phyloP scores from a whole-genome alignment of 2,888 invertebrate genomes.

The Drosophila nigritarsus region DNA sequence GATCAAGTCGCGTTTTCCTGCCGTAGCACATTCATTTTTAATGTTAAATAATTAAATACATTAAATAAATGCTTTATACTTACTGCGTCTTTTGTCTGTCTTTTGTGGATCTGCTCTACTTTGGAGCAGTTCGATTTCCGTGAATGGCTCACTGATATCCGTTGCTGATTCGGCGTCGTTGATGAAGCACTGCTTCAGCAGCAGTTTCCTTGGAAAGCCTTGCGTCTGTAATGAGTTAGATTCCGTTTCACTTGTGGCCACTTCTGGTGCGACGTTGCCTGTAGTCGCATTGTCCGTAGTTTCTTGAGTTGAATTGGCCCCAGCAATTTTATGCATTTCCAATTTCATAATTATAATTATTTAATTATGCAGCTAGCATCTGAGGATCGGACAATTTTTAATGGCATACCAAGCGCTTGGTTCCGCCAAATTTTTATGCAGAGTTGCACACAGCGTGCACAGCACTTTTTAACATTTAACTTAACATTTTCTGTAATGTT shows the following conservation, averaged over 20 bases:
- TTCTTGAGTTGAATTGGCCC: not conserved
- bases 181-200: constrained; percentile 10
- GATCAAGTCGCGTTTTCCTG: constrained; percentile 76
- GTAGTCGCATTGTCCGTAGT: constrained; percentile 26
- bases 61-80: constrained; percentile 20
- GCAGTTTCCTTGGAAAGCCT: constrained; percentile 20
- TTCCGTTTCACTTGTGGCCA: not conserved
- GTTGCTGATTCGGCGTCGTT: constrained; percentile 38
- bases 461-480: not conserved
- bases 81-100: constrained; percentile 34
- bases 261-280: constrained; percentile 24
- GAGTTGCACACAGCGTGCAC: constrained; percentile 28
- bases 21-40: not conserved
- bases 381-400: constrained; percentile 26
- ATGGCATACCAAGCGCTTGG: constrained; percentile 44
- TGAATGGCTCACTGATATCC: constrained; percentile 30
- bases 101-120: constrained; percentile 6
- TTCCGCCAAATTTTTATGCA: constrained; percentile 57
- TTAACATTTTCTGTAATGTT: not conserved
- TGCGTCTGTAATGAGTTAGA: constrained; percentile 22
- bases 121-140: constrained; percentile 24
- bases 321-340: constrained; percentile 26
- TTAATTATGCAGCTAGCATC: constrained; percentile 21
- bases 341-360: constrained; percentile 52
- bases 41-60: not conserved